These are phyloP conservation scores for Cromileptes altivelis DNA, from an alignment of 2,113 vertebrate genomes.

Conservation along the genomic window DNA sequence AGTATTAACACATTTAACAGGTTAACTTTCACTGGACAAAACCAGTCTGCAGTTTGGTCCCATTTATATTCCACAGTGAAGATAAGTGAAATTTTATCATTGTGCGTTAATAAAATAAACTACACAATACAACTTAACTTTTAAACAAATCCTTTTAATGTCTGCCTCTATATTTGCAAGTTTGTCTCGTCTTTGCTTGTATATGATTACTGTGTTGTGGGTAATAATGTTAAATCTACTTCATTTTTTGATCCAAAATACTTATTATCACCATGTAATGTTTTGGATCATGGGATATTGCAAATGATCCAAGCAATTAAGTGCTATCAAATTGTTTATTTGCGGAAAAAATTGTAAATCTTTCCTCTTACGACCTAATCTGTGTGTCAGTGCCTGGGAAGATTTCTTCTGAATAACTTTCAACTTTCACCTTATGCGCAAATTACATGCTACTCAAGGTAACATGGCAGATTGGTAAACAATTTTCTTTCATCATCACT, in stretches of 20 bases:
- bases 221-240: constrained; percentile 1
- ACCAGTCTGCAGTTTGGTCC: not conserved
- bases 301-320: constrained; percentile 17
- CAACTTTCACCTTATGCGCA: constrained; percentile 41
- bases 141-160: not conserved
- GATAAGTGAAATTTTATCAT: not conserved
- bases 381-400: not conserved
- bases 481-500: constrained; percentile 47
- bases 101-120: not conserved
- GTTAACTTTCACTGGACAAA: not conserved
- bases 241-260: not conserved
- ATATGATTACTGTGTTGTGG: not conserved
- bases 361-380: not conserved
- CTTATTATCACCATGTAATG: not conserved
- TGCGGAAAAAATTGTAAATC: not conserved
- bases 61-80: not conserved
- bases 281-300: not conserved
- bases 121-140: not conserved
- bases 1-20: no score
- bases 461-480: constrained; percentile 26
- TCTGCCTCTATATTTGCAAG: not conserved
- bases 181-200: not conserved
- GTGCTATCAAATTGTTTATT: not conserved
- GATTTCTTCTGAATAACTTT: constrained; percentile 20
- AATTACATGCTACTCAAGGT: constrained; percentile 16